Base-by-base conservation (phyloP, 1,140 invertebrate genomes). In the Pararge aegeria region DNA sequence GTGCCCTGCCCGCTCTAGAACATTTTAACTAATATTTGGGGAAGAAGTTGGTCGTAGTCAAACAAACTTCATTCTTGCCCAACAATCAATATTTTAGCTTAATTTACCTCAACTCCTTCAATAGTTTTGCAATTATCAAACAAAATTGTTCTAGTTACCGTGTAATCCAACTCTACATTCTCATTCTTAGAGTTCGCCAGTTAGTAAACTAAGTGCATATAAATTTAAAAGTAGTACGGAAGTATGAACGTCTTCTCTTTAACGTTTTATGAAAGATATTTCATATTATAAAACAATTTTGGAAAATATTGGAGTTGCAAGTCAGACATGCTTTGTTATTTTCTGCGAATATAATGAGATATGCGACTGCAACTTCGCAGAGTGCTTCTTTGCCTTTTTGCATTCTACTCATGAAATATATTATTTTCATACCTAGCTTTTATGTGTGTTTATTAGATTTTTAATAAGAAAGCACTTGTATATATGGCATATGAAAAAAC, bases 201-300 rank as follows among this genome's bases (percentile, higher is more conserved):
- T 42, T 16, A 15, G 9, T 42, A 15, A 42, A 42, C 5, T 42
- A 42, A 42, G 42, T 46, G 42, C 42, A 20, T 46, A 46, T 46
- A 46, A 46, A 46, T 46, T 46, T 46, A 20, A 20, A 50, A 55
- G 30, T 12, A 53, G 34, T 27, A 54, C 34, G 52, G 38, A 44
- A 56, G 38, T 37, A 30, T 48, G 38, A 15, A 44, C 24, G 13
- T 42, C 34, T 38, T 13, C 15, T 44, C 16, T 27, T 44, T 44
- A 27, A 42, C 12, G 21, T 61, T 55, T 42, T 15, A 10, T 44
- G 46, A 34, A 46, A 55, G 19, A 38, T 54, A 49, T 54, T 64
- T 64, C 24, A 15, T 51, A 42, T 58, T 40, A 46, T 46, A 46
- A 46, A 46, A 46, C 42, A 46, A 46, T 46, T 46, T 46, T 20